These are phyloP conservation scores for Babyrousa celebensis DNA, from an alignment of 2,797 vertebrate species.

Conservation along the genomic window DNA sequence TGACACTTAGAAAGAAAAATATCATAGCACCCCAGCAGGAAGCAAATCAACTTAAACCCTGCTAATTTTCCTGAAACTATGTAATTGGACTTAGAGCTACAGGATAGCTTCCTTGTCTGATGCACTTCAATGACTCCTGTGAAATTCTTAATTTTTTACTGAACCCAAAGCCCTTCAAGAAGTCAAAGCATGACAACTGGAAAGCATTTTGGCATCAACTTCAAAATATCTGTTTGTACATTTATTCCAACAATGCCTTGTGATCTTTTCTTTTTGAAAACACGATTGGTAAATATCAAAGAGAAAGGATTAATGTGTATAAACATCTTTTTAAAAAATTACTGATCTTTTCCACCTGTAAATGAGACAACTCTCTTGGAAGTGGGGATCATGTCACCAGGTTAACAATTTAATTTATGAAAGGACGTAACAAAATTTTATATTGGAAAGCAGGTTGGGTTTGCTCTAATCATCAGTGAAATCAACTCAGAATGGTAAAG, in stretches of 20 bases:
- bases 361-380: conserved; percentile 66
- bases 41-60: conserved; percentile 81
- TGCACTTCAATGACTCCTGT: conserved; percentile 71
- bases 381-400: conserved; percentile 55
- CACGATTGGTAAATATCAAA: conserved; percentile 65
- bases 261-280: conserved; percentile 80
- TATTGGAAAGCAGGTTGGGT: not conserved
- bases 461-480: conserved; percentile 22
- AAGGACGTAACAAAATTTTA: not conserved
- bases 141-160: conserved; percentile 84
- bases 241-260: conserved; percentile 77
- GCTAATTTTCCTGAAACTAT: conserved; percentile 83
- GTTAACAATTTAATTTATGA: conserved; percentile 64
- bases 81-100: conserved; percentile 81
- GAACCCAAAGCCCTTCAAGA: conserved; percentile 77
- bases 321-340: conserved; percentile 33
- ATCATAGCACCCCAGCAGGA: not conserved
- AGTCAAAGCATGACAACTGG: conserved; percentile 71
- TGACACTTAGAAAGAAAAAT: conserved; percentile 60
- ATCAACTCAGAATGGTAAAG: conserved; percentile 70
- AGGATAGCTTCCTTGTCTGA: conserved; percentile 80
- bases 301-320: conserved; percentile 44
- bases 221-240: conserved; percentile 72
- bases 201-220: conserved; percentile 79
- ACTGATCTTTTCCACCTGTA: conserved; percentile 62